These are phyloP conservation scores for Doryteuthis pealeii DNA, from an alignment of 1,140 invertebrate genomes.

Conservation along the genomic window DNA sequence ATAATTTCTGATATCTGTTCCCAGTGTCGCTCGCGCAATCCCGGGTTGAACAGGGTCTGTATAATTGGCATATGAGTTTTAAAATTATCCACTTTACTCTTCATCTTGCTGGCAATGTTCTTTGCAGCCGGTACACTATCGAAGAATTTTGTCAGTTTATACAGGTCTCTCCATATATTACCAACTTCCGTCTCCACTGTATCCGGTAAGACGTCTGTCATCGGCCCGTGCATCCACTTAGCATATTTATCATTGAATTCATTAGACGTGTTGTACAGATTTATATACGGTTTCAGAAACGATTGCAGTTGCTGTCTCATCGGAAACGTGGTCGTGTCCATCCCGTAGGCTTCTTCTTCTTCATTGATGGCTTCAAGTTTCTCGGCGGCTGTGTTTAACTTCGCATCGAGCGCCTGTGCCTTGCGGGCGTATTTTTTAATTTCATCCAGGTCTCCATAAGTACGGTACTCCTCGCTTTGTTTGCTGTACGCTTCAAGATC, in stretches of 20 bases:
- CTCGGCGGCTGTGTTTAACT: conserved; percentile 70
- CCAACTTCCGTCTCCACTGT: conserved; percentile 81
- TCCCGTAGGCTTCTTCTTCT: conserved; percentile 87
- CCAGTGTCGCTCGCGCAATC: conserved; percentile 89
- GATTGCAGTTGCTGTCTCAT: conserved; percentile 69
- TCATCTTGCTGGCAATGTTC: conserved; percentile 76
- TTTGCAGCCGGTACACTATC: conserved; percentile 79
- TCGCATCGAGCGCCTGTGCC: conserved; percentile 74
- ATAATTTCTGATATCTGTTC: conserved; percentile 93
- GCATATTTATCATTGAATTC: conserved; percentile 71
- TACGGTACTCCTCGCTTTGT: conserved; percentile 82
- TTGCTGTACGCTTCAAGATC: conserved; percentile 79
- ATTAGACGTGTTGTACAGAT: conserved; percentile 83
- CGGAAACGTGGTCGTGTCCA: conserved; percentile 87
- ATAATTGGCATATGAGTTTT: conserved; percentile 82
- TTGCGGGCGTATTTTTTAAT: conserved; percentile 82
- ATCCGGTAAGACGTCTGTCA: conserved; percentile 85
- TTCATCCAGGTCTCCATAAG: conserved; percentile 84
- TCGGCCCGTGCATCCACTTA: conserved; percentile 67
- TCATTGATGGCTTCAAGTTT: conserved; percentile 88
- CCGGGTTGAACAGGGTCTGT: conserved; percentile 89
- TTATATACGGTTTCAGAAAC: conserved; percentile 74
- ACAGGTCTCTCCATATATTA: conserved; percentile 77
- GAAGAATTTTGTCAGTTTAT: conserved; percentile 87
- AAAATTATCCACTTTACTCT: conserved; percentile 80